Evolutionary conservation across 1,140 invertebrate genomes (phyloP), one percentile per base, ranked within the genome.

Genomic region (Sarcophaga peregrina): DNA sequence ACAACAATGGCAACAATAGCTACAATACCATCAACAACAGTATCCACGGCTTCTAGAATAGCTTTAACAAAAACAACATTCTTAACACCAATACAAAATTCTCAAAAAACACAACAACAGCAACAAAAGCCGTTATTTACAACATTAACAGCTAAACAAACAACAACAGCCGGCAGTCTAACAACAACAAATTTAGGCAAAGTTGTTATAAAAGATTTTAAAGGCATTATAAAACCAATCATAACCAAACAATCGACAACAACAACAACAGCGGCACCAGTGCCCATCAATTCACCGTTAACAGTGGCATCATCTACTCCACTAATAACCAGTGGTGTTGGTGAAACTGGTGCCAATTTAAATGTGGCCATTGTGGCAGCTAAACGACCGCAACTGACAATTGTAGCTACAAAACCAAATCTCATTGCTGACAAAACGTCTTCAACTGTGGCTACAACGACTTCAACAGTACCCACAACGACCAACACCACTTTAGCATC

Each of bases 341-440:
- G 62, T 20, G 62, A 68, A 20, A 20, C 20, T 25, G 62, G 0
- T 78, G 75, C 11, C 20, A 78, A 17, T 50, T 78, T 20, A 15
- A 78, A 78, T 78, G 48, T 78, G 47, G 75, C 75, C n/a, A 78
- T 78, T 78, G 75, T 78, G 50, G 75, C 75, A 25, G 75, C 75
- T 10, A 78, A 78, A 50, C n/a, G 75, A 25, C 75, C 75, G 10
- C 75, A 78, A 78, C 25, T 78, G 25, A 78, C 75, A 11, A 78
- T 78, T 10, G 75, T 78, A 17, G 75, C 75, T 8, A 68, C 62
- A 17, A 20, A 68, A 78, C 17, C 75, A 47, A 48, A 37, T 8
- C n/a, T 47, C 2, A 9, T 78, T 4, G 75, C 50, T 52, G 75
- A 50, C 17, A 9, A n/a, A 52, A 50, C 75, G 47, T 17, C 45